These are phyloP conservation scores for Trachelus iudaicus DNA, from an alignment of 2,888 invertebrate genomes.

Conservation along the genomic window DNA sequence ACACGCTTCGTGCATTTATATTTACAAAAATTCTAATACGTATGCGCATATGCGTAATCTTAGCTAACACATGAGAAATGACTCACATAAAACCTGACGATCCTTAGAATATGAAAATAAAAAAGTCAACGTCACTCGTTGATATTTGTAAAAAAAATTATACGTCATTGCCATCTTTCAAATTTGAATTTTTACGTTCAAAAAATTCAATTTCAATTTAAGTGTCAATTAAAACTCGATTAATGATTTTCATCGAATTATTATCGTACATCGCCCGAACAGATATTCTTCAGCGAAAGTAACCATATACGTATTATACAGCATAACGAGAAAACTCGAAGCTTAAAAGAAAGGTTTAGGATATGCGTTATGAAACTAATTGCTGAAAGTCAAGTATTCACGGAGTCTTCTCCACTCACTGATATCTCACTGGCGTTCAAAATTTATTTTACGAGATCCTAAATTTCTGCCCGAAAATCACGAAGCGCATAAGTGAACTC, in stretches of 20 bases:
- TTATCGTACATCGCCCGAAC: neutral
- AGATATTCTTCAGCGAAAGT: neutral
- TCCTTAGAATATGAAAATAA: neutral
- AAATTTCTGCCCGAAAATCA: neutral
- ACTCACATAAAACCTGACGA: neutral
- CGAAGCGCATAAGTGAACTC: neutral
- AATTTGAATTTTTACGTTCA: neutral
- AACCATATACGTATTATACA: neutral
- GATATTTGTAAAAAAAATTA: neutral
- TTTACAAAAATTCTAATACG: conserved; percentile 10
- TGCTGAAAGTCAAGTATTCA: neutral
- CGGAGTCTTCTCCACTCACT: neutral
- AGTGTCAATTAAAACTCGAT: neutral
- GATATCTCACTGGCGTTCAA: neutral
- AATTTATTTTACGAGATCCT: neutral
- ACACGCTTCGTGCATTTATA: conserved; percentile 41
- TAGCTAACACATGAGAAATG: neutral
- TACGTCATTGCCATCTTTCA: neutral
- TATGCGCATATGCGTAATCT: neutral
- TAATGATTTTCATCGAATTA: neutral
- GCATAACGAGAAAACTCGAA: neutral
- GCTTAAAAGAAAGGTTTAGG: neutral
- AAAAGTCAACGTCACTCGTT: neutral
- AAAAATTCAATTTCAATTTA: neutral
- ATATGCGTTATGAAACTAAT: neutral